Base-by-base conservation (phyloP, 1,140 invertebrate species). In the Cotesia glomerata region DNA sequence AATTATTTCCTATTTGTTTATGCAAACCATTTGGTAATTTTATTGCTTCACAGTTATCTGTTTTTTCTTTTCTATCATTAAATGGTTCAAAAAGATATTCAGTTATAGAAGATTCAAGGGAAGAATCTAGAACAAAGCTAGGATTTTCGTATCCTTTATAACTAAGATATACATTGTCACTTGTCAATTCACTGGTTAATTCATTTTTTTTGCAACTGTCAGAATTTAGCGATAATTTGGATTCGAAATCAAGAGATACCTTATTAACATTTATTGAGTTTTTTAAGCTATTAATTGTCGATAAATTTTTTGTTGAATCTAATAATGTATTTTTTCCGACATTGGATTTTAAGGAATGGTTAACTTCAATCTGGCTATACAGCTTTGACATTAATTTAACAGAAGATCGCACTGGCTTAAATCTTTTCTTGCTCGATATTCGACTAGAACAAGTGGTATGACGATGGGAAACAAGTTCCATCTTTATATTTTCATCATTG, bases 331-430 rank as follows among this genome's bases (percentile, higher is more conserved):
- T 51, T 3, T 26, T 67, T 51, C 13, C 34, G n/a, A 61, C 79
- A 75, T 63, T 79, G 78, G 71, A 18, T 77, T 74, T 59, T 70
- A 36, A 34, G 49, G 39, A 13, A 0, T 69, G 39, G 36, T 74
- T 72, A 2, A 77, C 39, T 54, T 74, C 83, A 26, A 80, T 78
- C 62, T 82, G 84, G 36, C 69, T 80, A 0, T 82, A 79, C 8
- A 87, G 82, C 56, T 85, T 86, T 4, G 86, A 81, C 74, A 94
- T 90, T 72, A 92, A 82, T 74, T 91, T 90, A 58, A 93, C 84
- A 45, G 93, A 94, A 49, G 91, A 91, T 69, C 93, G 89, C 75
- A 94, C 91, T 45, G 92, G 93, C 76, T 91, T 89, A 72, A 92
- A 91, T 74, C 92, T 89, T 49, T 90, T 90, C 73, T 92, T 82